Evolutionary conservation across 2,113 vertebrate genomes (phyloP).

Genomic region (Halcyon senegalensis): DNA sequence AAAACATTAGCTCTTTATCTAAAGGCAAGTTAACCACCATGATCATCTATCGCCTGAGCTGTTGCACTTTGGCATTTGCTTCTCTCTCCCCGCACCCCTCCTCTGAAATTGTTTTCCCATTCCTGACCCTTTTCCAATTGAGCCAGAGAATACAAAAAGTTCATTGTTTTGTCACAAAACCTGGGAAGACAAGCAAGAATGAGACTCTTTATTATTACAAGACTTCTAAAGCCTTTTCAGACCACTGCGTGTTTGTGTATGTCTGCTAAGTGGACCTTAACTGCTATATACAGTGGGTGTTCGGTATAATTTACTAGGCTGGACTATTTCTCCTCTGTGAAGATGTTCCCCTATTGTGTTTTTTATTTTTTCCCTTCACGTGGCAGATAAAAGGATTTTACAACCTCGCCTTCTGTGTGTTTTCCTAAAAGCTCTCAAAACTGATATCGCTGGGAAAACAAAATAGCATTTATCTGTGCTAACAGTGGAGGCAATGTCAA

Average conservation of each 20-base stretch:
- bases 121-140: conserved; percentile 47
- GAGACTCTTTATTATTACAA: conserved; percentile 65
- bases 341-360: conserved; percentile 8
- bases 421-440: conserved; percentile 33
- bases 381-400: conserved; percentile 17
- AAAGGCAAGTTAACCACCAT: not conserved
- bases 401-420: not conserved
- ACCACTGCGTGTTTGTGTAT: conserved; percentile 44
- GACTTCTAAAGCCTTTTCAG: conserved; percentile 64
- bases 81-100: not conserved
- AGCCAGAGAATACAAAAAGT: conserved; percentile 65
- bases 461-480: conserved; percentile 23
- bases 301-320: conserved; percentile 41
- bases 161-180: conserved; percentile 71
- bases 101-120: conserved; percentile 28
- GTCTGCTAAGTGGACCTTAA: conserved; percentile 66
- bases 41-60: not conserved
- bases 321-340: not conserved
- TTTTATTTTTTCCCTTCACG: not conserved
- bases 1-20: conserved; percentile 60
- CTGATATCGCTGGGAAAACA: conserved; percentile 21
- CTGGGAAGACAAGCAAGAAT: conserved; percentile 70
- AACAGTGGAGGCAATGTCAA: conserved; percentile 18
- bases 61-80: conserved; percentile 55
- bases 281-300: conserved; percentile 52